phyloP scores from a whole-genome alignment of 1,140 invertebrate species.

The Apis laboriosa region DNA sequence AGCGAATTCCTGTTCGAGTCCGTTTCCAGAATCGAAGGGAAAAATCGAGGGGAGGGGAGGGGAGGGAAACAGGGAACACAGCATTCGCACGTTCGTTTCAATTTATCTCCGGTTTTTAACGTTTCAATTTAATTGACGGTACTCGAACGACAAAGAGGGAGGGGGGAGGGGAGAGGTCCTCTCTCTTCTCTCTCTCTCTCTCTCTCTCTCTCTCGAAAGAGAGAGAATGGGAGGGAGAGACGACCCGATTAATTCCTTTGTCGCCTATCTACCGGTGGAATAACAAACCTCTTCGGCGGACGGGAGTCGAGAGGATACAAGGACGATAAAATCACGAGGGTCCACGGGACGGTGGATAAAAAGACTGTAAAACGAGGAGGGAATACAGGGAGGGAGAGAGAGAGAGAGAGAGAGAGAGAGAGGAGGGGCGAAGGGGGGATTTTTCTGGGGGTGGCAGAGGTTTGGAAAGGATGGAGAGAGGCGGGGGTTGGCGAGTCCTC shows the following conservation, averaged over 20 bases:
- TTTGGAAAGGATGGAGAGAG: constrained; percentile 34
- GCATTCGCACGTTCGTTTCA: constrained; percentile 46
- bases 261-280: constrained; percentile 72
- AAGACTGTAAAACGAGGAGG: constrained; percentile 55
- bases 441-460: constrained; percentile 33
- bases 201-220: too few species aligned
- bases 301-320: constrained; percentile 77
- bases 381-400: not conserved
- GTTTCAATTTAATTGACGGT: constrained; percentile 69
- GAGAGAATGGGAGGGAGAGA: constrained; percentile 39
- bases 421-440: too few species aligned
- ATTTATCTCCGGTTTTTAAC: constrained; percentile 68
- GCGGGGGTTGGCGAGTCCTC: constrained; percentile 46
- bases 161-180: too few species aligned
- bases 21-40: not conserved
- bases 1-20: too few species aligned
- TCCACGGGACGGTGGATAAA: constrained; percentile 63
- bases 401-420: not conserved
- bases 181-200: not conserved
- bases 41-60: not conserved
- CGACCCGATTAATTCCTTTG: constrained; percentile 77
- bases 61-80: not conserved
- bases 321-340: constrained; percentile 78
- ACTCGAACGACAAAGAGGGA: constrained; percentile 56
- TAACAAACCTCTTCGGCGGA: constrained; percentile 78